Evolutionary conservation across 2,797 vertebrate species (phyloP).

Genomic region (Enoplosus armatus): DNA sequence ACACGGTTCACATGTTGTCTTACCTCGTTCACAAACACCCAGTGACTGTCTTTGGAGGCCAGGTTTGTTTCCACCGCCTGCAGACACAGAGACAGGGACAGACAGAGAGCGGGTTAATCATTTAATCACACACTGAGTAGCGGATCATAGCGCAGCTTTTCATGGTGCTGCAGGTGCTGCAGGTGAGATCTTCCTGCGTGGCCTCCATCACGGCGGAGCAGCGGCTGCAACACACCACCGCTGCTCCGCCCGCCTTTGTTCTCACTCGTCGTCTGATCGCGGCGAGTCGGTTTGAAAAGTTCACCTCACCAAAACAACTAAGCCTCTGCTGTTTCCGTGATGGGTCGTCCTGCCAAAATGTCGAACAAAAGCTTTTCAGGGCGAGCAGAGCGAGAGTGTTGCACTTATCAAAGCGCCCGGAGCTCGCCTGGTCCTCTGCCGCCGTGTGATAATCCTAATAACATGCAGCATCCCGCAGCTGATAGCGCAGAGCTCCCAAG

Average conservation of each 20-base stretch:
- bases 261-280: not conserved
- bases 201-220: not conserved
- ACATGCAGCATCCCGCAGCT: constrained; percentile 31
- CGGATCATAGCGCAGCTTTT: not conserved
- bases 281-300: constrained; percentile 7
- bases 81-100: constrained; percentile 36
- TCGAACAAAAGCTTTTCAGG: constrained; percentile 12
- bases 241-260: constrained; percentile 2
- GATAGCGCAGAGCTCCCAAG: constrained; percentile 11
- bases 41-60: constrained; percentile 98
- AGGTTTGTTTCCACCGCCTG: constrained; percentile 98
- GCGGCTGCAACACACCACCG: not conserved
- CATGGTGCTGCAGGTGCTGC: not conserved
- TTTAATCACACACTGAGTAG: not conserved
- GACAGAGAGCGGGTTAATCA: constrained; percentile 16
- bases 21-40: constrained; percentile 99
- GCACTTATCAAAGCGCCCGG: constrained; percentile 31
- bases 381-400: constrained; percentile 18
- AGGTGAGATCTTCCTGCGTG: not conserved
- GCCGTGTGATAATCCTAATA: constrained; percentile 36
- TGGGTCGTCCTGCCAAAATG: not conserved
- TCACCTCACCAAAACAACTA: constrained; percentile 6
- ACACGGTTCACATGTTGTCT: constrained; percentile 59
- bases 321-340: not conserved
- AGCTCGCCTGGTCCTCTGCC: constrained; percentile 1